Percentiles rank a stretch among this genome's conserved stretches.
Evolutionary conservation across 2,113 vertebrate species (phyloP).

Genomic region (Paralichthys olivaceus): DNA sequence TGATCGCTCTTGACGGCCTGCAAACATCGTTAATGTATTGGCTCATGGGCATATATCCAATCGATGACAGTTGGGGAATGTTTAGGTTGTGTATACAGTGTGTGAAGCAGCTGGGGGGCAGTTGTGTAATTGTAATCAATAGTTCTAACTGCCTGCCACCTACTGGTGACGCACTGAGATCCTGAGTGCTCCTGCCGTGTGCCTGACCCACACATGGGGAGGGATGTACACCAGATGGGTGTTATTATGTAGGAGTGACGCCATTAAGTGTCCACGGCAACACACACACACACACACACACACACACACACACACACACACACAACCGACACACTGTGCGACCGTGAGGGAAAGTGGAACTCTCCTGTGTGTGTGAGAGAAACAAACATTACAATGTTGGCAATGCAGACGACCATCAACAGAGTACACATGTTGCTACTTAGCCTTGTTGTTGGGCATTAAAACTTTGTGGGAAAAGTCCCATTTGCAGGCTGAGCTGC

Average conservation of each 20-base stretch:
- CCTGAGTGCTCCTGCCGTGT: constrained; percentile 33
- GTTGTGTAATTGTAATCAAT: constrained; percentile 79
- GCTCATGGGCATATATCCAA: constrained; percentile 39
- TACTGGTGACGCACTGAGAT: constrained; percentile 52
- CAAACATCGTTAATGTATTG: constrained; percentile 4
- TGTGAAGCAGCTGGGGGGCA: constrained; percentile 34
- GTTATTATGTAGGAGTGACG: constrained; percentile 62
- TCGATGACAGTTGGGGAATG: constrained; percentile 49
- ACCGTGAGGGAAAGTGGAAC: constrained; percentile 12
- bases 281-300: neutral
- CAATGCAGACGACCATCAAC: constrained; percentile 13
- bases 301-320: constrained; percentile 5
- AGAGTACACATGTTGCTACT: constrained; percentile 14
- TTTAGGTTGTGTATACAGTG: constrained; percentile 38
- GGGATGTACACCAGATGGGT: constrained; percentile 62
- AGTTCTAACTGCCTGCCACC: constrained; percentile 54
- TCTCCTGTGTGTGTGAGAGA: constrained; percentile 13
- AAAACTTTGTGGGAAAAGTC: constrained; percentile 9
- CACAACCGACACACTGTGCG: constrained; percentile 26
- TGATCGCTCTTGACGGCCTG: neutral
- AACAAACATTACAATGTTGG: constrained; percentile 15
- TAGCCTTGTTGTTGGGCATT: neutral
- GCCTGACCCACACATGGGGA: constrained; percentile 23
- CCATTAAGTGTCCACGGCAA: constrained; percentile 35
- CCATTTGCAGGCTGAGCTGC: constrained; percentile 4